phyloP scores from a whole-genome alignment of 2,888 invertebrate genomes.

The Mantis religiosa region DNA sequence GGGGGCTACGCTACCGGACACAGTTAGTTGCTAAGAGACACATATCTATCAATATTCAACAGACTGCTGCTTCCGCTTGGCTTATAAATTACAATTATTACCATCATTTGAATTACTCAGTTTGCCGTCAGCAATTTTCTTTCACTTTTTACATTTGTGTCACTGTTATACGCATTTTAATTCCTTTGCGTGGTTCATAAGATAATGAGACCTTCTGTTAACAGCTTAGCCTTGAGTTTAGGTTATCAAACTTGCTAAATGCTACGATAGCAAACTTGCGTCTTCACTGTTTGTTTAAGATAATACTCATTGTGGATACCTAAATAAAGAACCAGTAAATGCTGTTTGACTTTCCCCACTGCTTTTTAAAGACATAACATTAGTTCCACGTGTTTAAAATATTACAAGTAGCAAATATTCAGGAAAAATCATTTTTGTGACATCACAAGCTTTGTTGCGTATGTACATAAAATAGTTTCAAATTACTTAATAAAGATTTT shows the following conservation, averaged over 20 bases:
- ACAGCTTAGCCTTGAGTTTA: background rate
- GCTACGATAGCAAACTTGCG: background rate
- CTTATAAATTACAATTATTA: background rate
- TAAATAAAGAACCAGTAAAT: too few species aligned
- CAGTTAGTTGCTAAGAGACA: background rate
- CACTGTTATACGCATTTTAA: background rate
- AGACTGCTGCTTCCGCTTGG: background rate
- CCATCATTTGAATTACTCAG: background rate
- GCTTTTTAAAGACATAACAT: too few species aligned
- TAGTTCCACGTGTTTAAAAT: too few species aligned
- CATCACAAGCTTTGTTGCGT: too few species aligned
- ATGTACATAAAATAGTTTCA: too few species aligned
- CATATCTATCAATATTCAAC: background rate
- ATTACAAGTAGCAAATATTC: too few species aligned
- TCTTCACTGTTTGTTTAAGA: background rate
- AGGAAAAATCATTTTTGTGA: too few species aligned
- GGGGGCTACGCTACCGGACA: background rate
- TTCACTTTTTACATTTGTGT: background rate
- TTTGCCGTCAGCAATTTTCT: background rate
- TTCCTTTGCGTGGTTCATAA: background rate
- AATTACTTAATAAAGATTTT: too few species aligned
- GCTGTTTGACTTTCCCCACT: too few species aligned
- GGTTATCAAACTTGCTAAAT: background rate
- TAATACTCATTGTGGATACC: background rate
- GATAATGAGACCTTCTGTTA: background rate